Base-by-base conservation (phyloP, 2,888 invertebrate genomes). In the Zygogramma bicolorata region DNA sequence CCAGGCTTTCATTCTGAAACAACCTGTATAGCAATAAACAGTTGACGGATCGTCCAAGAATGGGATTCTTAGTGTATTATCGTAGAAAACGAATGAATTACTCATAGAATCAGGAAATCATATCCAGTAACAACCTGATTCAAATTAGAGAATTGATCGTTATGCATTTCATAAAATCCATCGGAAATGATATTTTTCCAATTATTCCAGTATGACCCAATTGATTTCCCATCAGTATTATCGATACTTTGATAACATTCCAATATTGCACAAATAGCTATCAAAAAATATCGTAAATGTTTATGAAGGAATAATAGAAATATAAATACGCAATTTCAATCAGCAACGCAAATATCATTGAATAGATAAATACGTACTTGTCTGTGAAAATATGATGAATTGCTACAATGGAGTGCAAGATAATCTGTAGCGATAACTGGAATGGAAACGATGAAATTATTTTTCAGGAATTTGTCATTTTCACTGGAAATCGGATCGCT, bases 331-430 rank as follows among this genome's bases (percentile, higher is more conserved):
- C 53, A 10, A 53, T 53, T 53, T 25, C 27, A 53, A 25, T 53
- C 27, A 27, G 25, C 27, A 15, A n/a, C n/a, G 27, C 53, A 53
- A 27, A 53, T 53, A 53, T 53, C 53, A 53, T 22, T 27, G 53
- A 13, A n/a, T 53, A 27, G 27, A 53, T 53, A 27, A 53, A 53
- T 27, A n/a, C 53, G 13, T 53, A 53, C 53, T 53, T 53, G 53
- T 53, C 25, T n/a, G n/a, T 4, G 1, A 53, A 53, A 53, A 53
- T 53, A 22, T 53, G 1, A 27, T n/a, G 53, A 6, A 53, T 25
- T 25, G 25, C 2, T 25, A 25, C 53, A 53, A 3, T 25, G 4
- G 53, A 42, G 27, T 53, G 25, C 27, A 22, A 13, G 53, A n/a
- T 53, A 25, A 53, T 53, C 27, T 27, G 25, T 22, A 4, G 5